Evolutionary conservation across 2,113 vertebrate species (phyloP).

Genomic region (Coryphaenoides rupestris): DNA sequence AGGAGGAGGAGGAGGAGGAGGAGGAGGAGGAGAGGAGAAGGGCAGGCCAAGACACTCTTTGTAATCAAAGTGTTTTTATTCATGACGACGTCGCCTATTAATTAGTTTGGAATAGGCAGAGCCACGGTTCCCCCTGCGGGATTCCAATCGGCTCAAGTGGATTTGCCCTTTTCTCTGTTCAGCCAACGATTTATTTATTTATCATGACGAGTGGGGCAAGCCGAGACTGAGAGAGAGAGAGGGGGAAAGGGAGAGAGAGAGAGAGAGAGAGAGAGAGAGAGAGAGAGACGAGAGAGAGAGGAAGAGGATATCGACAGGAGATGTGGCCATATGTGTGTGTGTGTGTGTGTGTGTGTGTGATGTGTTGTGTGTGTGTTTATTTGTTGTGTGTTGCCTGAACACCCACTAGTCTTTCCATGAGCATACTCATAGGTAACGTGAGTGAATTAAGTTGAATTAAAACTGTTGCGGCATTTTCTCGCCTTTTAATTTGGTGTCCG

Average conservation of each 20-base stretch:
- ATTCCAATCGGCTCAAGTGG: slow-evolving; percentile 72
- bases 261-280: not conserved
- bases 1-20: no score
- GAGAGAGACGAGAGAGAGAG: no score
- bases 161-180: slow-evolving; percentile 66
- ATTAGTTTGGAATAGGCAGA: slow-evolving; percentile 68
- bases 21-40: slow-evolving; percentile 62
- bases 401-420: slow-evolving; percentile 20
- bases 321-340: slow-evolving; percentile 6
- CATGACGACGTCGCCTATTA: slow-evolving; percentile 73
- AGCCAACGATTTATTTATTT: slow-evolving; percentile 70
- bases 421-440: slow-evolving; percentile 48
- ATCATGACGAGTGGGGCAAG: no score
- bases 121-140: slow-evolving; percentile 58
- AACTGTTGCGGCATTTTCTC: slow-evolving; percentile 44
- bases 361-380: slow-evolving; percentile 4
- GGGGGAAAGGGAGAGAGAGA: slow-evolving; percentile 15
- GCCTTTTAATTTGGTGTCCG: no score
- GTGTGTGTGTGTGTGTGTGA: no score
- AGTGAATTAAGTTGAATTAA: slow-evolving; percentile 39
- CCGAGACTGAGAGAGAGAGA: slow-evolving; percentile 25
- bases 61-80: slow-evolving; percentile 73
- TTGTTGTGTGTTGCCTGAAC: slow-evolving; percentile 30
- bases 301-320: slow-evolving; percentile 50
- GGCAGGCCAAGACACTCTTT: slow-evolving; percentile 65